Conservation (phyloP, 2,888 invertebrate species). For the Ichneumoninae sp. region DNA sequence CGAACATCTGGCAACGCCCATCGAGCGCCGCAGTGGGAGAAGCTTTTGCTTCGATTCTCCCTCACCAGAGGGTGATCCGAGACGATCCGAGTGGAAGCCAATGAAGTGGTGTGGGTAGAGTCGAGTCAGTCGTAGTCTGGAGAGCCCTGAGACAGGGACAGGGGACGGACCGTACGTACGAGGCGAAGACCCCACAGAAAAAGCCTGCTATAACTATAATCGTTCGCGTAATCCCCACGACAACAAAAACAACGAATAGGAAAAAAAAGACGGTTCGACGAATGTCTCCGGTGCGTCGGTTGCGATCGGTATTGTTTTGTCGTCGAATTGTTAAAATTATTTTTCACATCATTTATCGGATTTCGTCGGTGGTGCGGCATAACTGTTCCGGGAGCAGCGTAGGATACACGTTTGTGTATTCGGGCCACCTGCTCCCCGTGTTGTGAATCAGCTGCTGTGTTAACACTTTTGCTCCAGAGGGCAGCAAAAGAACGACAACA, state of each 20-base stretch:
- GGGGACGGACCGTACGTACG: constrained; percentile 79
- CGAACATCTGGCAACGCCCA: constrained; percentile 80
- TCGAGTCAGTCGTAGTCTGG: constrained; percentile 84
- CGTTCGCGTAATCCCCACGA: constrained; percentile 40
- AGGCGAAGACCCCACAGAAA: constrained; percentile 69
- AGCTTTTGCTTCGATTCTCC: constrained; percentile 85
- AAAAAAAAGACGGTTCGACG: constrained; percentile 8
- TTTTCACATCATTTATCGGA: constrained; percentile 5
- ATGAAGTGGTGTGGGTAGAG: constrained; percentile 83
- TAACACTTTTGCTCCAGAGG: constrained; percentile 7
- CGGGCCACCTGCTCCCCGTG: constrained; percentile 36
- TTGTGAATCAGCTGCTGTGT: constrained; percentile 10
- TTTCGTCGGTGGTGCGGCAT: constrained; percentile 39
- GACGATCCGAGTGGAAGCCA: constrained; percentile 80
- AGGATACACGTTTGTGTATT: constrained; percentile 18
- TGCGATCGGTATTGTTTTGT: constrained; percentile 1
- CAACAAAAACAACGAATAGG: constrained; percentile 1
- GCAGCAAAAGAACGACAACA: not conserved
- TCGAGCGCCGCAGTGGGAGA: constrained; percentile 81
- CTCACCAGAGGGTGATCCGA: constrained; percentile 85
- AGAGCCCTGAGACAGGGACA: constrained; percentile 83
- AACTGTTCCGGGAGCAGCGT: constrained; percentile 26
- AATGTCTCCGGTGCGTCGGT: constrained; percentile 26
- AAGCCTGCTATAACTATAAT: constrained; percentile 35
- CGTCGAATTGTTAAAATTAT: not conserved